Base-by-base conservation (phyloP, 1,140 invertebrate genomes). In the Sogatella furcifera region DNA sequence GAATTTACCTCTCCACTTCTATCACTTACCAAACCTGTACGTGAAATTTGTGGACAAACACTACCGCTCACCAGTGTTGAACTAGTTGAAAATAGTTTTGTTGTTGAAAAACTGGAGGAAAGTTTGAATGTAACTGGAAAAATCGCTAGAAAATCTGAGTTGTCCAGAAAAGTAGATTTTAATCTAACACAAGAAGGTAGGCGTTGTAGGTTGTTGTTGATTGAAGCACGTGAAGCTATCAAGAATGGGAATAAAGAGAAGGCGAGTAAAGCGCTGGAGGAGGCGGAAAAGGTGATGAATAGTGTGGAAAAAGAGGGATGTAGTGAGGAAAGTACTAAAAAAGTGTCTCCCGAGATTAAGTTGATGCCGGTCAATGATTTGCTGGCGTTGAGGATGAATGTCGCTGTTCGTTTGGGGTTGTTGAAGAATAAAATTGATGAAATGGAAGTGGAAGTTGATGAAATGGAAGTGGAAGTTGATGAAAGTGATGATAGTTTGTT, bases 341-440 rank as follows among this genome's bases (percentile, higher is more conserved):
- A 28, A 43, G 17, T 52, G 13, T 52, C 52, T 9, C 10, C 55
- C 11, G 64, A 66, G 34, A 66, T 69, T 21, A 68, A 72, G 52
- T 42, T 77, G 13, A 77, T 73, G 73, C 76, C 77, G 2, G 54
- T 78, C 31, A 71, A 73, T 21, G 76, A 78, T 34, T 72, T 74
- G 22, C 60, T 76, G 8, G 72, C 74, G 42, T 15, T 67, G 5
- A 52, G 69, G 31, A 66, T 72, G 21, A 62, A 64, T 34, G 14
- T n/a, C 0, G 42, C 38, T 6, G 19, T 59, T 1, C 22, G 64
- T 49, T 55, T 38, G 34, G 8, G 11, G 8, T 38, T 38, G 8
- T 38, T 38, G 34, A 38, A 10, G 34, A 38, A 38, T 13, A 28
- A 28, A 28, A 6, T 28, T 49, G 46, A 49, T 10, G 4, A 6